Base-by-base conservation (phyloP, 2,113 vertebrate species). In the Pungitius pungitius region DNA sequence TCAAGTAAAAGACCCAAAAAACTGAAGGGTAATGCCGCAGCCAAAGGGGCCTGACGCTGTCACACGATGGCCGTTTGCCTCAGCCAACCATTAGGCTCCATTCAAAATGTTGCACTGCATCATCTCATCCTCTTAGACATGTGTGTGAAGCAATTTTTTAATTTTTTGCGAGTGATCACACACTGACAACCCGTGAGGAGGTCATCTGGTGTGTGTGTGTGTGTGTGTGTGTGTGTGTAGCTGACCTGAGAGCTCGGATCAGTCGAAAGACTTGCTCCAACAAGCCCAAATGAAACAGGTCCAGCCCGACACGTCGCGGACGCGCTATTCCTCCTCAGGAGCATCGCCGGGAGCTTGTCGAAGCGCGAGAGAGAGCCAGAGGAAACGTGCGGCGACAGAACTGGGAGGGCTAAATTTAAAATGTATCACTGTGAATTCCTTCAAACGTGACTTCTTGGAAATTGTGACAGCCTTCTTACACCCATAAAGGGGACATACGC, bases 281-380 rank as follows among this genome's bases (percentile, higher is more conserved):
- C 15, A 58, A 7, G 27, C n/a, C 55, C 58, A 43, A 56, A 69
- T 43, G 37, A 57, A 58, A 58, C 39, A 17, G 52, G 27, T 43
- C 40, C 10, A 20, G 8, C 17, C 17, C 45, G 10, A 64, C 54
- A 57, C 51, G 33, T 35, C 33, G 33, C 5, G 33, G 40, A 15
- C 40, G 18, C 40, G 27, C 24, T 62, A 10, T 11, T 20, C 9
- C 24, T 27, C 60, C 24, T 27, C 60, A 20, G 40, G 39, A 17
- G 13, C 14, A 8, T 42, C n/a, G 7, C 22, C 3, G 26, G 39
- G 43, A 43, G 37, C 24, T n/a, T 56, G 37, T 56, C 15, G 43
- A 33, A 35, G 2, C 1, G 6, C 11, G 11, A 18, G 22, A 18
- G 22, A 62, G 11, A 43, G 15, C 2, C 26, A 27, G 40, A 26